Conservation (phyloP, 2,888 invertebrate genomes). For the Cephus rjabovi region DNA sequence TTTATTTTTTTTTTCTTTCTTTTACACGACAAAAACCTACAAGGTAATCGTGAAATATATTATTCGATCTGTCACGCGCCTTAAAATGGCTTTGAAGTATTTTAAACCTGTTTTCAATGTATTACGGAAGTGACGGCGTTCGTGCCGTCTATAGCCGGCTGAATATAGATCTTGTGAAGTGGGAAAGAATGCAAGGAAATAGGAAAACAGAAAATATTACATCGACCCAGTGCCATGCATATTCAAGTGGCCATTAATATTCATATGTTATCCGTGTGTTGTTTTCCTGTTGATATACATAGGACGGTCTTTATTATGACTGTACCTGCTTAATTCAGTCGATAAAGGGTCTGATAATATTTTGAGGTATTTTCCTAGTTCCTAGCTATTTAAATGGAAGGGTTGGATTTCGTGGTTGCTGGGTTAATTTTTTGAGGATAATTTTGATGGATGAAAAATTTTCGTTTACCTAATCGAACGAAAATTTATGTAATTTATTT, state of each 20-base stretch:
- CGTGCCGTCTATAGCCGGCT: neutral
- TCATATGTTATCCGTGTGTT: constrained; percentile 57
- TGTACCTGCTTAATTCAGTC: neutral
- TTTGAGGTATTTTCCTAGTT: too few species aligned
- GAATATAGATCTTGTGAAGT: neutral
- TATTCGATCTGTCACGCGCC: too few species aligned
- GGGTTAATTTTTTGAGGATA: too few species aligned
- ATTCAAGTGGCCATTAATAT: constrained; percentile 61
- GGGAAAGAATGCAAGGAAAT: neutral
- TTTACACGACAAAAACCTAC: neutral
- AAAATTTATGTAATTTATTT: too few species aligned
- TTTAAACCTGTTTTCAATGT: neutral
- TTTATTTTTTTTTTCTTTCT: neutral
- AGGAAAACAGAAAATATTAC: constrained; percentile 55
- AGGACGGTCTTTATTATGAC: neutral
- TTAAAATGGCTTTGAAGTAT: neutral
- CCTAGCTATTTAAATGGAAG: too few species aligned
- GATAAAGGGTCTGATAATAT: too few species aligned
- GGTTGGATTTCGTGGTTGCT: too few species aligned
- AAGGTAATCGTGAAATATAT: too few species aligned
- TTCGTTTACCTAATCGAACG: too few species aligned
- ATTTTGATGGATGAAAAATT: too few species aligned
- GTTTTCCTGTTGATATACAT: constrained; percentile 36
- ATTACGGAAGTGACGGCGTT: neutral
- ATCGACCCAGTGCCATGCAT: constrained; percentile 57